Evolutionary conservation across 2,797 vertebrate genomes (phyloP).

Genomic region (Gymnopithys bicolor): DNA sequence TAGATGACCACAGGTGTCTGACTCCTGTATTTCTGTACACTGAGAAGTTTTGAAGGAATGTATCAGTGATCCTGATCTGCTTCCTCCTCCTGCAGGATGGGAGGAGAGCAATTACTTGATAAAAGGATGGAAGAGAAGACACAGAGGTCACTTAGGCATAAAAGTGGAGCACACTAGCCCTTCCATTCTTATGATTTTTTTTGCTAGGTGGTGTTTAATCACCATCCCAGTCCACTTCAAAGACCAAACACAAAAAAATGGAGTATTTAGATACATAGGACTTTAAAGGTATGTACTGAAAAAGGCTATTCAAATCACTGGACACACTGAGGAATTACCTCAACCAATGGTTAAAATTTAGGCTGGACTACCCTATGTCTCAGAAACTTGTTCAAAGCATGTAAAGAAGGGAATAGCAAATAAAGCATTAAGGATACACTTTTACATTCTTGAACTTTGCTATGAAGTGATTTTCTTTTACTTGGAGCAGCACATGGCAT

Average conservation of each 20-base stretch:
- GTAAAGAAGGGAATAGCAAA: neutral
- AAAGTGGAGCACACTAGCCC: neutral
- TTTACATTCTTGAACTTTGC: neutral
- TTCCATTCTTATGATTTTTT: neutral
- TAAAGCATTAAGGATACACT: neutral
- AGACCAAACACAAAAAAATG: neutral
- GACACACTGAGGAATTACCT: neutral
- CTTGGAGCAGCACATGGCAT: neutral
- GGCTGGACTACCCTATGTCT: neutral
- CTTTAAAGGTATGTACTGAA: neutral
- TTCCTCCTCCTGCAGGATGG: neutral
- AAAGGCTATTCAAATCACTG: neutral
- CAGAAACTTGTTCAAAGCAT: neutral
- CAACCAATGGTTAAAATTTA: neutral
- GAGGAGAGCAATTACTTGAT: neutral
- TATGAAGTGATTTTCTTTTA: neutral
- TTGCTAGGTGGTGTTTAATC: neutral
- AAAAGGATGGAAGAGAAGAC: neutral
- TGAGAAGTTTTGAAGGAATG: neutral
- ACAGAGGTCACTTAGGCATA: neutral
- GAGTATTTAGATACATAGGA: neutral
- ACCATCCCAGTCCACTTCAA: neutral
- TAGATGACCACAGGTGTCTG: neutral
- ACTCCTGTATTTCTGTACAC: neutral
- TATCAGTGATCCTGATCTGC: neutral